Conservation (phyloP, 2,797 vertebrate genomes). For the Pogonophryne albipinna region DNA sequence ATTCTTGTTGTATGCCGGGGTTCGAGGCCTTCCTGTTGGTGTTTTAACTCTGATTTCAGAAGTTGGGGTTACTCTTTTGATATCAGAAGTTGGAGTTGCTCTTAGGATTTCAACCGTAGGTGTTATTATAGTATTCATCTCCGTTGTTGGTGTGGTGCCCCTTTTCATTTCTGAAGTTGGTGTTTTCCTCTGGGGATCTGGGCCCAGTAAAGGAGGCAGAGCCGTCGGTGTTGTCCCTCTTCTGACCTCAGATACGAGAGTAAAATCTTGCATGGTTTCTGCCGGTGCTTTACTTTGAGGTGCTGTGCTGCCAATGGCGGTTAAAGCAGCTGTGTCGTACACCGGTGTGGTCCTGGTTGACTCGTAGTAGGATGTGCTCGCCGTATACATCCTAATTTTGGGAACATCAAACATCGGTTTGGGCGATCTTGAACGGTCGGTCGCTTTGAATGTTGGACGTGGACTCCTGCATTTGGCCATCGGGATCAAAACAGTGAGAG, state of each 20-base stretch:
- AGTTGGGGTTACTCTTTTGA: conserved; percentile 11
- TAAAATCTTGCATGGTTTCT: conserved; percentile 54
- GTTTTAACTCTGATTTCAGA: conserved; percentile 62
- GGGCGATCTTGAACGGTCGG: conserved; percentile 76
- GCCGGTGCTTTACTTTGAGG: conserved; percentile 66
- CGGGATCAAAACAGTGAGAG: conserved; percentile 71
- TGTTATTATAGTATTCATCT: conserved; percentile 36
- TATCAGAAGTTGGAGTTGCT: conserved; percentile 35
- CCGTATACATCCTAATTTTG: conserved; percentile 86
- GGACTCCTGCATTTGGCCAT: conserved; percentile 74
- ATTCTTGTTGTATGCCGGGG: conserved; percentile 72
- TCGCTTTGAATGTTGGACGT: conserved; percentile 81
- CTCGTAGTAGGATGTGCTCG: conserved; percentile 82
- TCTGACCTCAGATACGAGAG: conserved; percentile 44
- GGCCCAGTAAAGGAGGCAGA: conserved; percentile 40
- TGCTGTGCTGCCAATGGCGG: conserved; percentile 70
- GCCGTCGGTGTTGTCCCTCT: conserved; percentile 49
- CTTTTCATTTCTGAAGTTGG: conserved; percentile 55
- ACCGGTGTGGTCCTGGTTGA: conserved; percentile 76
- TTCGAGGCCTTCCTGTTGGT: conserved; percentile 78
- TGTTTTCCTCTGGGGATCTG: conserved; percentile 52
- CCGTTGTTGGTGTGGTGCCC: conserved; percentile 42
- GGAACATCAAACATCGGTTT: conserved; percentile 88
- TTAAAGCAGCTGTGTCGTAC: conserved; percentile 75
- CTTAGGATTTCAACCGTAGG: conserved; percentile 42